Conservation (phyloP, 2,888 invertebrate genomes). For the Calameuta filiformis region DNA sequence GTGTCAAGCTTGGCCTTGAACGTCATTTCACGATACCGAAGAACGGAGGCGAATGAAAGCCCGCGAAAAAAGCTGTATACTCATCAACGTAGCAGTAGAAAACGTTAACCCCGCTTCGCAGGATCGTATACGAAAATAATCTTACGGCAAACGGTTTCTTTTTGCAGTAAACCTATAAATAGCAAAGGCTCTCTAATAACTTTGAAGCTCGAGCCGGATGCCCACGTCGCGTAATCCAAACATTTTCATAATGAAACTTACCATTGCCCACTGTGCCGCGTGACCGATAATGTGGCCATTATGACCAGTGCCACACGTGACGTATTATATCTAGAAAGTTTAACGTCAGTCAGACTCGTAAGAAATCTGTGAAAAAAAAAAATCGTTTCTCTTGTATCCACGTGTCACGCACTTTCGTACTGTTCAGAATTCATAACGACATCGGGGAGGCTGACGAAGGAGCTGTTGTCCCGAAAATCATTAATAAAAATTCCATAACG, state of each 20-base stretch:
- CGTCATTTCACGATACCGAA: neutral
- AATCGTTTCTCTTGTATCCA: neutral
- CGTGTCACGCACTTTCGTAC: neutral
- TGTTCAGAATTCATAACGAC: neutral
- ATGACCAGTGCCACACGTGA: neutral
- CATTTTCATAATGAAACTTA: conserved; percentile 35
- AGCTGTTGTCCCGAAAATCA: neutral
- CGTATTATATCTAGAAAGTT: neutral
- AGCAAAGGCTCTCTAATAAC: neutral
- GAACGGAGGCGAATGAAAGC: neutral
- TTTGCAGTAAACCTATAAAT: neutral
- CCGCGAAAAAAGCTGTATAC: conserved; percentile 21
- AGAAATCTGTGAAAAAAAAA: neutral
- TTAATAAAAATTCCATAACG: neutral
- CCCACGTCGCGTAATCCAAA: conserved; percentile 7
- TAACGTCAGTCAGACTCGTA: neutral
- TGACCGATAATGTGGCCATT: conserved; percentile 21
- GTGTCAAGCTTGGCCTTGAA: neutral
- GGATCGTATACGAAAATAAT: neutral
- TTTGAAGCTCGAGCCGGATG: conserved; percentile 24
- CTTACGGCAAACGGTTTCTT: neutral
- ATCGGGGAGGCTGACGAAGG: neutral
- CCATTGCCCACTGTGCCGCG: conserved; percentile 20
- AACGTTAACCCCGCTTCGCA: neutral
- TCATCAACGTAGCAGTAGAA: neutral